Evolutionary conservation across 1,140 invertebrate genomes (phyloP).

Genomic region (Trichogramma pretiosum): DNA sequence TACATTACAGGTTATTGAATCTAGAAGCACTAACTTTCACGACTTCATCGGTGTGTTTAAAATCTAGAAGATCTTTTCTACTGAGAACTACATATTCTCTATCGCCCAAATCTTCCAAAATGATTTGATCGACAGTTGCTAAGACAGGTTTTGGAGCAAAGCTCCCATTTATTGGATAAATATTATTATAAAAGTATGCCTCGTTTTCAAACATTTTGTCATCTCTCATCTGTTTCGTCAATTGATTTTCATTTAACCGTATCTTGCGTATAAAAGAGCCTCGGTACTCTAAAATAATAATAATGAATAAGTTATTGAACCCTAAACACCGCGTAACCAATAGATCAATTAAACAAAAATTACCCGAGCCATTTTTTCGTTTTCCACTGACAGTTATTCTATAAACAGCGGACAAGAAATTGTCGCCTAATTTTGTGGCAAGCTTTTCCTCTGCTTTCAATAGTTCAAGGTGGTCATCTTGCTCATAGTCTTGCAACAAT

Average conservation of each 20-base stretch:
- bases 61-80: constrained; percentile 29
- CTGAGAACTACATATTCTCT: constrained; percentile 30
- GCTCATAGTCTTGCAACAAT: constrained; percentile 30
- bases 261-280: constrained; percentile 31
- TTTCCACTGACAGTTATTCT: constrained; percentile 28
- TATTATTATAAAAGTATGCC: constrained; percentile 25
- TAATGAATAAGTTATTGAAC: background rate
- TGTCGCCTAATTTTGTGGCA: constrained; percentile 34
- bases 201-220: constrained; percentile 29
- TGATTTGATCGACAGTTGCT: constrained; percentile 27
- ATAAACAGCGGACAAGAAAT: constrained; percentile 37
- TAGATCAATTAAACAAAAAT: too few species aligned
- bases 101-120: constrained; percentile 39
- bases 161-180: constrained; percentile 23
- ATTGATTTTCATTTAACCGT: constrained; percentile 8
- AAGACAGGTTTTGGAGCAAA: constrained; percentile 27
- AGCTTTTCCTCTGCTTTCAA: constrained; percentile 23
- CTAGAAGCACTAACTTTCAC: too few species aligned
- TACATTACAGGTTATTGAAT: background rate
- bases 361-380: constrained; percentile 28
- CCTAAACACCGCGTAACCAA: too few species aligned
- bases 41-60: too few species aligned
- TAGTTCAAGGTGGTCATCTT: constrained; percentile 31
- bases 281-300: constrained; percentile 23
- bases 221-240: constrained; percentile 9